A percentile compares a stretch with the other conserved stretches of the same genome.
Evolutionary conservation across 2,888 invertebrate genomes (phyloP).

Genomic region (Pocota personata): DNA sequence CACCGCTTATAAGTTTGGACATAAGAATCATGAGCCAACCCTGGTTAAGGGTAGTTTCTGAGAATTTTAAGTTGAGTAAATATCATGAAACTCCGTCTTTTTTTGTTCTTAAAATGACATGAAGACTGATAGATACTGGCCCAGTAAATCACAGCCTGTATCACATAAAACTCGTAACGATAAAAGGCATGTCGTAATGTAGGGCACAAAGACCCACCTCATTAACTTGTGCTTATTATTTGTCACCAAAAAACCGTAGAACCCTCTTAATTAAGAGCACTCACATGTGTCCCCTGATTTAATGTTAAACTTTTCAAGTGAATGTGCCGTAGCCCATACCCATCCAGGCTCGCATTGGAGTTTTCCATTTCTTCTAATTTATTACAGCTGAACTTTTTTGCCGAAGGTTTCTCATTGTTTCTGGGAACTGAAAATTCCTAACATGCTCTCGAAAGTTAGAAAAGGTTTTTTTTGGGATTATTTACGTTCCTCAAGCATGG

Average conservation of each 20-base stretch:
- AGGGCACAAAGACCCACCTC: neutral
- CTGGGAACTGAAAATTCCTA: constrained; percentile 17
- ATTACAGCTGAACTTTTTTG: constrained; percentile 23
- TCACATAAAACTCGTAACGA: neutral
- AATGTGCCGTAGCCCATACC: neutral
- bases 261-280: constrained; percentile 42
- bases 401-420: constrained; percentile 25
- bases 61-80: too few species aligned
- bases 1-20: too few species aligned
- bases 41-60: too few species aligned
- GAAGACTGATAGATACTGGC: too few species aligned
- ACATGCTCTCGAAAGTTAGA: constrained; percentile 1
- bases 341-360: neutral
- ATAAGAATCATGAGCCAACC: too few species aligned
- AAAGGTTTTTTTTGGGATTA: constrained; percentile 38
- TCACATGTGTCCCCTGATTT: constrained; percentile 35
- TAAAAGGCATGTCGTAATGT: neutral
- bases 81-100: too few species aligned
- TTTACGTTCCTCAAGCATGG: constrained; percentile 33
- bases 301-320: constrained; percentile 37
- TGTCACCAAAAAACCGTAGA: neutral
- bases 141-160: too few species aligned
- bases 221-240: constrained; percentile 7
- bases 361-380: constrained; percentile 34
- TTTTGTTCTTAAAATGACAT: too few species aligned